Evolutionary conservation across 2,888 invertebrate species (phyloP).

Genomic region (Cephus nigrinus): DNA sequence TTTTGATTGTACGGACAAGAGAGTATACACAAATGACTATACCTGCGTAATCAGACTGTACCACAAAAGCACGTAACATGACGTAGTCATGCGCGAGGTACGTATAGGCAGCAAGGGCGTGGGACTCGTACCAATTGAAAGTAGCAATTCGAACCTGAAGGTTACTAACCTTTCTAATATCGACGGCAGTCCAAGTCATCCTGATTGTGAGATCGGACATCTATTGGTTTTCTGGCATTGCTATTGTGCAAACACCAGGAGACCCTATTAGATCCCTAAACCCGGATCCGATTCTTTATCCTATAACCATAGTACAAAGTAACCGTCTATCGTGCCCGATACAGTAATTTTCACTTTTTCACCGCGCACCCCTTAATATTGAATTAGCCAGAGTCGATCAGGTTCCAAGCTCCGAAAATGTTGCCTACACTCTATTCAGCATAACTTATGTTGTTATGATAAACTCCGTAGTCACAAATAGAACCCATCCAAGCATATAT

Average conservation of each 20-base stretch:
- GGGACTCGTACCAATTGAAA: not conserved
- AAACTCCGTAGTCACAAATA: not conserved
- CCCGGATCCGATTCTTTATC: not conserved
- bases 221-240: constrained; percentile 15
- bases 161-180: not conserved
- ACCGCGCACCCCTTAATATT: not conserved
- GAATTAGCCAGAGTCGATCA: not conserved
- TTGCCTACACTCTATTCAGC: not conserved
- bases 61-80: not conserved
- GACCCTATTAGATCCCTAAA: constrained; percentile 15
- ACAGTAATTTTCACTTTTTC: not conserved
- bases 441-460: not conserved
- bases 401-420: not conserved
- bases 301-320: not conserved
- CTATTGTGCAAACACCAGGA: constrained; percentile 27
- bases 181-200: not conserved
- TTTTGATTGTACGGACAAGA: not conserved
- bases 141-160: not conserved
- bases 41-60: not conserved
- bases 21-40: not conserved
- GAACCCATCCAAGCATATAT: not conserved
- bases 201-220: constrained; percentile 10
- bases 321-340: not conserved
- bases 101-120: not conserved
- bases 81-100: not conserved